Base-by-base conservation (phyloP, 2,888 invertebrate species). In the Hydroisotoma schaefferi region DNA sequence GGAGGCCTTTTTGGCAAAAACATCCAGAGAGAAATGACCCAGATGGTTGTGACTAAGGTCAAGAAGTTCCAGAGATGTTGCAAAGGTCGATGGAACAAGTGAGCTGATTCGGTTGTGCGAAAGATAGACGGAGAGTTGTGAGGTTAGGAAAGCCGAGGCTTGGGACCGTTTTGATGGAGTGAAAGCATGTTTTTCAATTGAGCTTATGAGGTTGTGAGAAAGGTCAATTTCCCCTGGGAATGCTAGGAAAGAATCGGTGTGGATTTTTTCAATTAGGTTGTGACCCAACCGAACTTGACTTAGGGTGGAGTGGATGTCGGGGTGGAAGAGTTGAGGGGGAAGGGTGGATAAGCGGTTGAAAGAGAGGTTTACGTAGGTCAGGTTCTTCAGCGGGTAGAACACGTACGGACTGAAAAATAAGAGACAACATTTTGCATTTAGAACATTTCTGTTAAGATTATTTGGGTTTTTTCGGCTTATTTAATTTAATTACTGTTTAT, bases 291-390 rank as follows among this genome's bases (percentile, higher is more conserved):
- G 84, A 40, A 92, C 81, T 76, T 91, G 90, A 56, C 84, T 84
- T 54, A 93, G 77, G 71, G 86, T 84, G 10, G 84, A 80, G 71
- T 91, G 88, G 4, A 85, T 78, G 57, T 84, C 84, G 2, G 84
- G 80, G 72, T 85, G 82, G 72, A 90, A 86, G 48, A 88, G 79
- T 63, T 83, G 84, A 33, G 81, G 79, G 0, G 87, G 86, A 59
- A 93, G 80, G 44, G 82, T 81, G 63, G 85, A 83, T 12, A 94
- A 81, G 73, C 87, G 84, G 78, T 94, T 94, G 56, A 88, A 90
- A 74, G 91, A 91, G 74, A 94, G 79, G 77, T 92, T 92, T 59
- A 92, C 80, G 78, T 91, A 91, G 74, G 86, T 86, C 26, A 90
- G 75, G 74, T 84, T 84, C 6, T 82, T 81, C 51, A 74, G 72